Base-by-base conservation (phyloP, 64 coral and sea anemone species). In the Montipora capricornis region DNA sequence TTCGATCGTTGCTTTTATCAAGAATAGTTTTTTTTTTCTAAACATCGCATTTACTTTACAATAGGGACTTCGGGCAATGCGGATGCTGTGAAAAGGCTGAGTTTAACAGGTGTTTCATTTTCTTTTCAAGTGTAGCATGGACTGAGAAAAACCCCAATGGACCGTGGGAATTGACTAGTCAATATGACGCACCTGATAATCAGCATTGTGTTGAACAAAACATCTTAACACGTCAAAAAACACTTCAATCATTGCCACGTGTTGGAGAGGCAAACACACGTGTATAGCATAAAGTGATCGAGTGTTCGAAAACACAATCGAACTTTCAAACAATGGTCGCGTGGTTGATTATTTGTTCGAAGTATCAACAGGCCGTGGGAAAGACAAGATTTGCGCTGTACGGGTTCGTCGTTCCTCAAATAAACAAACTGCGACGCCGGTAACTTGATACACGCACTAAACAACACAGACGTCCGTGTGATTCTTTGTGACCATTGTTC, bases 331-430 rank as follows among this genome's bases (percentile, higher is more conserved):
- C 66, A 52, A 73, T 86, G 82, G 82, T 86, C 82, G 62, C 82
- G 82, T 86, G 82, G 17, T 51, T 48, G 64, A 22, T 86, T 64
- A 50, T 50, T 86, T 86, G 82, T 86, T 22, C 44, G 46, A 86
- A 20, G 45, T 2, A n/a, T 86, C 68, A 86, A 86, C 66, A 86
- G 49, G 8, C 82, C 82, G 64, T 86, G 82, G 82, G 82, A 86
- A 86, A 86, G 62, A 68, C 44, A 44, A 1, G 44, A 49, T 44
- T 47, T 83, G 52, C 62, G 8, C 44, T 20, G 82, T 45, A 16
- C 20, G 64, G 9, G 4, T 12, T 67, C 47, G 8, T 50, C 47
- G 47, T 62, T 8, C 13, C 3, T 12, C 8, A 19, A 49, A 85
- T 70, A 85, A 85, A 50, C 62, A 85, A 85, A 50, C 67, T 70